Evolutionary conservation across 1,140 invertebrate species (phyloP).

Genomic region (Conopomorpha cramerella): DNA sequence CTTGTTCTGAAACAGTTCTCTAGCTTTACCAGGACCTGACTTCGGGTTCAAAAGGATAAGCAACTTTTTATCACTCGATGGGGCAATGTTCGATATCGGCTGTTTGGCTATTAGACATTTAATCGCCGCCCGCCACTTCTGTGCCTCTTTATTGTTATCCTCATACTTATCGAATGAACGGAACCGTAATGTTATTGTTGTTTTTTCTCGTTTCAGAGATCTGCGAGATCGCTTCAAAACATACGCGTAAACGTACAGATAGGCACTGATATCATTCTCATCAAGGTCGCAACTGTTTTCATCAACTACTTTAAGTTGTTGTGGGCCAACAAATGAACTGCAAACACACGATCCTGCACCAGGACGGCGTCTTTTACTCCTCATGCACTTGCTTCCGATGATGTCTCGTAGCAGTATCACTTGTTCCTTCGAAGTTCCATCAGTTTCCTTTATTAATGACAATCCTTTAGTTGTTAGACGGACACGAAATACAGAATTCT

Average conservation of each 20-base stretch:
- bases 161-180: slow-evolving; percentile 80
- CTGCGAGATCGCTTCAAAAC: slow-evolving; percentile 75
- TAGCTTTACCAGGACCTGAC: slow-evolving; percentile 84
- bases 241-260: slow-evolving; percentile 87
- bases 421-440: slow-evolving; percentile 73
- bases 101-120: slow-evolving; percentile 68
- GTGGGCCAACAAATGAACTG: slow-evolving; percentile 62
- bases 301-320: slow-evolving; percentile 66
- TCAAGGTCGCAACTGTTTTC: slow-evolving; percentile 65
- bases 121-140: slow-evolving; percentile 79
- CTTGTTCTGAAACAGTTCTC: slow-evolving; percentile 82
- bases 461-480: slow-evolving; percentile 74
- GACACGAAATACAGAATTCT: slow-evolving; percentile 78
- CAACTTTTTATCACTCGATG: slow-evolving; percentile 67
- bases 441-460: slow-evolving; percentile 73
- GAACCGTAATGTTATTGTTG: slow-evolving; percentile 79
- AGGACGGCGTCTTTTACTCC: slow-evolving; percentile 69
- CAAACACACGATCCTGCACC: slow-evolving; percentile 68
- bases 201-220: slow-evolving; percentile 70
- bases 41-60: slow-evolving; percentile 92
- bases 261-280: slow-evolving; percentile 77
- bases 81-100: slow-evolving; percentile 56
- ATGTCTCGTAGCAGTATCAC: slow-evolving; percentile 74
- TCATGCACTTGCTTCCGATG: slow-evolving; percentile 79
- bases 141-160: slow-evolving; percentile 82